Base-by-base conservation (phyloP, 1,140 invertebrate genomes). In the Pseudomyrmex pallidus region DNA sequence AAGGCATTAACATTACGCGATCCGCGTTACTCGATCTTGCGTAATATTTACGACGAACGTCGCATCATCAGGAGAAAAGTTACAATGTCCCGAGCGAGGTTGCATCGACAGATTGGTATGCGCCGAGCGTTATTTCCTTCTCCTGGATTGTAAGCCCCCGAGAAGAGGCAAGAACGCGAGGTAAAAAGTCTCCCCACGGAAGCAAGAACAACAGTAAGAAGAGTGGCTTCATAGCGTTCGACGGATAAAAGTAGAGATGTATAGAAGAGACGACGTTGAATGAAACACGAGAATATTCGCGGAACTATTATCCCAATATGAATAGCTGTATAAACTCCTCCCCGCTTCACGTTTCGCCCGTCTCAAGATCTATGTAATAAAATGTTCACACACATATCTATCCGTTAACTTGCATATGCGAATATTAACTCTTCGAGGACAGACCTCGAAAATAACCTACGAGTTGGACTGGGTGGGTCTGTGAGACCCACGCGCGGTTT, bases 121-220 rank as follows among this genome's bases (percentile, higher is more conserved):
- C 64, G 56, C 17, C 20, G 56, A 17, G 35, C 66, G 77, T 84
- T 50, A 84, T 90, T 90, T 90, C 89, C 89, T 89, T 90, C 86
- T 87, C 68, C 63, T 83, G 61, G 35, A 83, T 83, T 76, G 73
- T 76, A 48, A 83, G 63, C 35, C 52, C 12, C 35, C 76, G 76
- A 80, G 66, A 80, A 48, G 76, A 80, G 54, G 35, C 5, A 35
- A 35, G n/a, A 70, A 70, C 13, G 35, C 35, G n/a, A 17, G 20
- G 46, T 20, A 44, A 66, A 48, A 80, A 46, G 35, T 35, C 35
- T 35, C 52, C 20, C 66, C 54, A 76, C 54, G 73, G 82, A 83
- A 83, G 56, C 52, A 68, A 82, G 46, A 82, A 62, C 22, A 66
- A 59, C 61, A 61, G 46, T n/a, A 50, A 66, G n/a, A 44, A 56